These are phyloP conservation scores for Drosophila borborema DNA, from an alignment of 2,888 invertebrate genomes.

Conservation along the genomic window DNA sequence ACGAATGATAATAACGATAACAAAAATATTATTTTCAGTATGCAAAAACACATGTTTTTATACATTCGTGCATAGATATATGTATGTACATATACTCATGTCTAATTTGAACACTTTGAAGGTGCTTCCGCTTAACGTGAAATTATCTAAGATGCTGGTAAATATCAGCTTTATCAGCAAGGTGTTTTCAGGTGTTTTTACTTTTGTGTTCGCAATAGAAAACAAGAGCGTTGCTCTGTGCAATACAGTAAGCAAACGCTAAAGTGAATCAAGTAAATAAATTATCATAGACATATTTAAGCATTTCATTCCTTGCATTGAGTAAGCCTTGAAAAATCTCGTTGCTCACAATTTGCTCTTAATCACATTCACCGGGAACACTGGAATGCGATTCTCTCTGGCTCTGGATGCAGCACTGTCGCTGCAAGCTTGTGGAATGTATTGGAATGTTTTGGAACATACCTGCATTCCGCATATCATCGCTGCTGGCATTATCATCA, in stretches of 20 bases:
- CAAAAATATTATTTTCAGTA: not conserved
- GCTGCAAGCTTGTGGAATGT: conserved; percentile 9
- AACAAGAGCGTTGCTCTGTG: not conserved
- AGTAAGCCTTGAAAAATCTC: not conserved
- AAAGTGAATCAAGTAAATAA: not conserved
- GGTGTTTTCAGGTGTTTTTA: conserved; percentile 18
- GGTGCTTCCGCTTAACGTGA: conserved; percentile 11
- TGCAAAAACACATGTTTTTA: not conserved
- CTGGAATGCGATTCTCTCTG: conserved; percentile 1
- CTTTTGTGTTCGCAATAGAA: not conserved
- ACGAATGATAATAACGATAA: not conserved
- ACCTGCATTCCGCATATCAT: conserved; percentile 32
- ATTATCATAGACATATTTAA: not conserved
- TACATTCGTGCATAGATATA: not conserved
- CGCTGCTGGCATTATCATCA: conserved; percentile 25
- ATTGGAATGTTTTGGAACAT: conserved; percentile 22
- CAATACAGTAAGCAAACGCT: conserved; percentile 1
- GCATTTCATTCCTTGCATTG: not conserved
- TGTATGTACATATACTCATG: not conserved
- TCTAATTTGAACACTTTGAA: conserved; percentile 24
- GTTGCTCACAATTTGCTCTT: not conserved
- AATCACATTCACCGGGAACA: not conserved
- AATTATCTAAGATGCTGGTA: conserved; percentile 19
- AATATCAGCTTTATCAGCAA: conserved; percentile 24
- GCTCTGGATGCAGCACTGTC: not conserved